Base-by-base conservation (phyloP, 1,140 invertebrate genomes). In the Neodiprion pinetum region DNA sequence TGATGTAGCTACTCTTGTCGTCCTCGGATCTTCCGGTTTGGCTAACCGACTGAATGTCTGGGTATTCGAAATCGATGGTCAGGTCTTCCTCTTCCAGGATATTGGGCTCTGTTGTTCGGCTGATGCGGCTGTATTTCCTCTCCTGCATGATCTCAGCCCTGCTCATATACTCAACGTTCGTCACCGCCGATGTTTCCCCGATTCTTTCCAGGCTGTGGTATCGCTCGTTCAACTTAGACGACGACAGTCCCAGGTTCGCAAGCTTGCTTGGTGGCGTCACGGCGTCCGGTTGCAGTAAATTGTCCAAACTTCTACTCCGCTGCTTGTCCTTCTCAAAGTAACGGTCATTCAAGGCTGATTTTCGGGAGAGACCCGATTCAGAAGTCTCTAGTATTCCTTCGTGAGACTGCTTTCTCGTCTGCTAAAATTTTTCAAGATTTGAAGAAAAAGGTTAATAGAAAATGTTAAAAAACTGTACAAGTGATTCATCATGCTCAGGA, bases 261-360 rank as follows among this genome's bases (percentile, higher is more conserved):
- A 96, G 85, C 80, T 91, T 91, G 21, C 85, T 87, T 0, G 88
- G 82, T 0, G 90, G 80, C 50, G 86, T 73, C 0, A 86, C 74
- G 11, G 90, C 84, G 80, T 91, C 91, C 1, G 89, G 84, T 67
- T 91, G 91, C 4, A 96, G 84, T 1, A 97, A 84, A 87, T 97
- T 96, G 81, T 96, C 95, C 48, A 97, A 86, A 72, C 94, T 95
- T 80, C 95, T 90, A 74, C 95, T 96, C 8, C 95, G 90, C 48
- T 92, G 91, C 86, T 95, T 95, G 74, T 95, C 93, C 71, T 93
- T 92, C 72, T 96, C 95, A 79, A 97, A 97, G 85, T 97, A 97
- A 77, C 96, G 89, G 76, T 96, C 95, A 83, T 97, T 97, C 1
- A 97, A 85, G 0, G 95, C 96, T 0, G 95, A 96, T 80, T 95